phyloP scores from a whole-genome alignment of 2,888 invertebrate species.

The Eilema depressum region DNA sequence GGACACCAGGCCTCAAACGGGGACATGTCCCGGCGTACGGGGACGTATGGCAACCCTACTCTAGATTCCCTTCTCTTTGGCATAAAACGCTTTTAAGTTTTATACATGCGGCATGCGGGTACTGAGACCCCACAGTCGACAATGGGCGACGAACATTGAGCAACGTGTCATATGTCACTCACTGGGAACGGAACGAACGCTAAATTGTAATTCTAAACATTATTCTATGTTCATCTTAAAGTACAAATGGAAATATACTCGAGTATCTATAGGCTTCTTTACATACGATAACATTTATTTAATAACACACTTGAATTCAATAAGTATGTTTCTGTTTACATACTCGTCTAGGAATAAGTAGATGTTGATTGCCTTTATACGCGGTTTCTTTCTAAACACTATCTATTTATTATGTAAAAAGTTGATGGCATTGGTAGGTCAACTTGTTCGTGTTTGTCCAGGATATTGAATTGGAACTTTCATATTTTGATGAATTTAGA shows the following conservation, averaged over 20 bases:
- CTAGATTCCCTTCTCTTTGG: neutral
- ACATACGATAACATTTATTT: neutral
- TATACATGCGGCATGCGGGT: slow-evolving; percentile 30
- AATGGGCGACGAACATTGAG: slow-evolving; percentile 48
- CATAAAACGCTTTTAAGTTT: neutral
- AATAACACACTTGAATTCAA: neutral
- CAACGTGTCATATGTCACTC: slow-evolving; percentile 49
- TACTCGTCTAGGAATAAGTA: neutral
- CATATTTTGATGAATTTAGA: too few species aligned
- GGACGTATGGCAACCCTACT: too few species aligned
- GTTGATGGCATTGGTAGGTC: too few species aligned
- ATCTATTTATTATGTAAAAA: too few species aligned
- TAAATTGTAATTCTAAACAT: slow-evolving; percentile 52
- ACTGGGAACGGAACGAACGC: slow-evolving; percentile 32
- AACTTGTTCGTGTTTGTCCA: too few species aligned
- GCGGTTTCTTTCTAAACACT: too few species aligned
- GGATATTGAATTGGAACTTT: too few species aligned
- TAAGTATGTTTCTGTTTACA: neutral
- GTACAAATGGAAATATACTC: slow-evolving; percentile 31
- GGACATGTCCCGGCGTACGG: too few species aligned
- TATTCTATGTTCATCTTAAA: slow-evolving; percentile 31
- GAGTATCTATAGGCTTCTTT: neutral
- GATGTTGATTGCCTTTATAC: too few species aligned
- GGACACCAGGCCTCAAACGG: too few species aligned
- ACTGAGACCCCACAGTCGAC: slow-evolving; percentile 42